Conservation (phyloP, 2,888 invertebrate species). For the Nowickia ferox region DNA sequence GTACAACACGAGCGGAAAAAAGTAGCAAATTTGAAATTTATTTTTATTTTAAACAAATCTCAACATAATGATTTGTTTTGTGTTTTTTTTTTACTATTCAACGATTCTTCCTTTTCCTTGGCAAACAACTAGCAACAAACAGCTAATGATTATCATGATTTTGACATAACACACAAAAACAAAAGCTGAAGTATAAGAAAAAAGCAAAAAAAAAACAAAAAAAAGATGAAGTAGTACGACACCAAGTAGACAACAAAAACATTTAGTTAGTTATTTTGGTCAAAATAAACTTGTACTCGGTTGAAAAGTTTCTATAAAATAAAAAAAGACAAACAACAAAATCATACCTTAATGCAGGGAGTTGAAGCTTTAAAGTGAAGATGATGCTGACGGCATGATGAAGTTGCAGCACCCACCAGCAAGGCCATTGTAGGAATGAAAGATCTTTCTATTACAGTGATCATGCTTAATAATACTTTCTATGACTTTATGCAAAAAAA, state of each 20-base stretch:
- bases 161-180: conserved; percentile 34
- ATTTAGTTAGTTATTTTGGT: conserved; percentile 59
- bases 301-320: conserved; percentile 30
- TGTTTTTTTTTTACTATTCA: not conserved
- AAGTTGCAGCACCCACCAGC: conserved; percentile 59
- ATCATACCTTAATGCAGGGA: conserved; percentile 5
- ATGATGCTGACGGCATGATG: conserved; percentile 4
- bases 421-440: conserved; percentile 50
- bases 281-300: conserved; percentile 53
- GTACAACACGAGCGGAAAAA: conserved; percentile 53
- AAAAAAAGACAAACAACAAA: not conserved
- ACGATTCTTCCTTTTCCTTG: conserved; percentile 34
- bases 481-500: not conserved
- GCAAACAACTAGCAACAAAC: conserved; percentile 67
- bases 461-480: not conserved
- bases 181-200: not conserved
- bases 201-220: not conserved
- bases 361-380: not conserved
- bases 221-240: conserved; percentile 39
- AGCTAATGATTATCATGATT: conserved; percentile 67
- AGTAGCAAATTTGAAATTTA: conserved; percentile 69
- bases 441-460: conserved; percentile 16
- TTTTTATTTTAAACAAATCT: conserved; percentile 63
- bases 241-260: conserved; percentile 50
- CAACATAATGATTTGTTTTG: conserved; percentile 55